Conservation (phyloP, 2,113 vertebrate species). For the Anthoscopus minutus region DNA sequence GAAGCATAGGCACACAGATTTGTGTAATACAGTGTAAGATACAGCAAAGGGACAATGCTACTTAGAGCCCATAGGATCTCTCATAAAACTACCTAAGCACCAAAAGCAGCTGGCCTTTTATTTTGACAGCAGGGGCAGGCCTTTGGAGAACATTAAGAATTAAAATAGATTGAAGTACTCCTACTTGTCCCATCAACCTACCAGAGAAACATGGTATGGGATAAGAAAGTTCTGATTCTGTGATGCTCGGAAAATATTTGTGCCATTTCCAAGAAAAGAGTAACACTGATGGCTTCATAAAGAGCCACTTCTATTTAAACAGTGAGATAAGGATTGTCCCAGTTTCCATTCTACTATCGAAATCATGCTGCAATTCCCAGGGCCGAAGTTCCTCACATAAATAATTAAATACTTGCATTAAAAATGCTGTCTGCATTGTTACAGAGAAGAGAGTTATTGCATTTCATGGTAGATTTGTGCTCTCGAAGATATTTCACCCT, state of each 20-base stretch:
- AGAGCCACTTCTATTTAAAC: background rate
- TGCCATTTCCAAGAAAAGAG: background rate
- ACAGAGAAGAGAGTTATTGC: background rate
- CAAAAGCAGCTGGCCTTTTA: background rate
- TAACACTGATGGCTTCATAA: background rate
- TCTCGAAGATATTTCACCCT: background rate
- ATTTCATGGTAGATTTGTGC: slow-evolving; percentile 7
- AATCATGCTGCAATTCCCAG: background rate
- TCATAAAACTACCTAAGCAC: background rate
- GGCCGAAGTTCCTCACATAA: background rate
- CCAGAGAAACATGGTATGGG: background rate
- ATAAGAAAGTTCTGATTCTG: background rate
- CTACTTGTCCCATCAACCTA: background rate
- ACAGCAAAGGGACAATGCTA: background rate
- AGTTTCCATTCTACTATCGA: background rate
- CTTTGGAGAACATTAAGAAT: background rate
- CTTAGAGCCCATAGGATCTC: background rate
- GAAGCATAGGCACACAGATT: background rate
- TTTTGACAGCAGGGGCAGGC: background rate
- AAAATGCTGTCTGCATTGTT: background rate
- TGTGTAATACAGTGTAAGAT: background rate
- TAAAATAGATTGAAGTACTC: background rate
- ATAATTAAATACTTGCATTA: slow-evolving; percentile 1
- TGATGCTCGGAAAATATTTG: background rate
- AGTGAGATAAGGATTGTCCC: background rate